Conservation (phyloP, 2,888 invertebrate genomes). For the Synergus laeviventris region DNA sequence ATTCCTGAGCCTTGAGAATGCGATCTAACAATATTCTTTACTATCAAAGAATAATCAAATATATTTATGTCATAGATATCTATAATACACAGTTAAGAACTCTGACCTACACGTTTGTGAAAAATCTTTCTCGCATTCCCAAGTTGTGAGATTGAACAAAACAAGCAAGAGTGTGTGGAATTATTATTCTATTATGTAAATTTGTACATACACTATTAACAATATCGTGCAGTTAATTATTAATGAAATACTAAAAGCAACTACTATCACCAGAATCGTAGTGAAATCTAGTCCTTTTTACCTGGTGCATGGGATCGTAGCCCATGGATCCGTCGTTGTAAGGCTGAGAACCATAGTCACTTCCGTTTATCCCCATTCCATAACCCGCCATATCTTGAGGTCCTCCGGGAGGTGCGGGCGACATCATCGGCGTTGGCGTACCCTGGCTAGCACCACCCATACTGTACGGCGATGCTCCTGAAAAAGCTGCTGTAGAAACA, state of each 20-base stretch:
- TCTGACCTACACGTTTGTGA: background rate
- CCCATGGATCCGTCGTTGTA: conserved; percentile 93
- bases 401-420: conserved; percentile 87
- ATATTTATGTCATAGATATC: background rate
- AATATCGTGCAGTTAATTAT: background rate
- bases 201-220: background rate
- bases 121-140: conserved; percentile 8
- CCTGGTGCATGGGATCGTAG: conserved; percentile 95
- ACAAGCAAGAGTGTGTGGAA: background rate
- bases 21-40: conserved; percentile 27
- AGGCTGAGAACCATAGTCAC: conserved; percentile 88
- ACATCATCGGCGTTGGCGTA: conserved; percentile 96
- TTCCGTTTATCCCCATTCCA: conserved; percentile 93
- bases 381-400: conserved; percentile 94
- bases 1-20: conserved; percentile 59
- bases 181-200: background rate
- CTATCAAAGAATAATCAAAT: no score
- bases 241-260: conserved; percentile 40
- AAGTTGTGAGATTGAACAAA: background rate
- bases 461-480: conserved; percentile 90
- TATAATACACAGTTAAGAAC: background rate
- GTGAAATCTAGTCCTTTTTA: conserved; percentile 66
- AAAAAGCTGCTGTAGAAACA: conserved; percentile 78
- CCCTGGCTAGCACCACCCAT: conserved; percentile 91
- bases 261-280: background rate